These are phyloP conservation scores for Eristalis arbustorum DNA, from an alignment of 2,888 invertebrate species.

Conservation along the genomic window DNA sequence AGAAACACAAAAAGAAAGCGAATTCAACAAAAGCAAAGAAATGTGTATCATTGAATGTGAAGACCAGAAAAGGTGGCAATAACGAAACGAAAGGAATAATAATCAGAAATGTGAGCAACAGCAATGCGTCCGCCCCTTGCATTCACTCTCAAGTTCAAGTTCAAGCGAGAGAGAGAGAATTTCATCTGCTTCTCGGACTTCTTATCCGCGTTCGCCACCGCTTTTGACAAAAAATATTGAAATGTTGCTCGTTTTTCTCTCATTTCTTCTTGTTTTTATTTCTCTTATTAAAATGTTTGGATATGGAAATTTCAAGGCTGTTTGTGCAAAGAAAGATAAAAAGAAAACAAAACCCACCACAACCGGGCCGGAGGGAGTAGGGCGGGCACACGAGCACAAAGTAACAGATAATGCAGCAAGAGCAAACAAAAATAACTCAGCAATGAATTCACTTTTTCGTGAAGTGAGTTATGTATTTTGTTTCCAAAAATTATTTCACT, in stretches of 20 bases:
- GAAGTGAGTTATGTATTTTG: background rate
- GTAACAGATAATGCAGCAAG: constrained; percentile 27
- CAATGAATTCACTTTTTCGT: background rate
- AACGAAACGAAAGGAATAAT: background rate
- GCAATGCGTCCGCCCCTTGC: constrained; percentile 36
- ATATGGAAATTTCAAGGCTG: constrained; percentile 59
- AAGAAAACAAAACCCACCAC: constrained; percentile 17
- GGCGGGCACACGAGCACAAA: background rate
- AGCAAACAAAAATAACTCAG: constrained; percentile 31
- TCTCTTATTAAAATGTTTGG: constrained; percentile 30
- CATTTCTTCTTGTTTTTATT: constrained; percentile 20
- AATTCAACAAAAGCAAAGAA: constrained; percentile 5
- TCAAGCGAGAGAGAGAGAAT: constrained; percentile 79
- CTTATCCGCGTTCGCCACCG: constrained; percentile 22
- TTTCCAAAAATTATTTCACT: background rate
- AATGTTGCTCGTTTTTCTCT: constrained; percentile 20
- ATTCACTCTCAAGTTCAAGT: constrained; percentile 78
- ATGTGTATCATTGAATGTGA: background rate
- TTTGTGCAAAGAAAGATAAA: constrained; percentile 43
- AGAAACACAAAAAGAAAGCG: background rate
- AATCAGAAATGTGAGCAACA: constrained; percentile 25
- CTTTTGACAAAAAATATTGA: constrained; percentile 45
- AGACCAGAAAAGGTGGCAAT: background rate
- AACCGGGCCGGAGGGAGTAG: background rate
- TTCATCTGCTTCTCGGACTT: constrained; percentile 73